Conservation (phyloP, 2,797 vertebrate species). For the Brachyrhaphis roseni region DNA sequence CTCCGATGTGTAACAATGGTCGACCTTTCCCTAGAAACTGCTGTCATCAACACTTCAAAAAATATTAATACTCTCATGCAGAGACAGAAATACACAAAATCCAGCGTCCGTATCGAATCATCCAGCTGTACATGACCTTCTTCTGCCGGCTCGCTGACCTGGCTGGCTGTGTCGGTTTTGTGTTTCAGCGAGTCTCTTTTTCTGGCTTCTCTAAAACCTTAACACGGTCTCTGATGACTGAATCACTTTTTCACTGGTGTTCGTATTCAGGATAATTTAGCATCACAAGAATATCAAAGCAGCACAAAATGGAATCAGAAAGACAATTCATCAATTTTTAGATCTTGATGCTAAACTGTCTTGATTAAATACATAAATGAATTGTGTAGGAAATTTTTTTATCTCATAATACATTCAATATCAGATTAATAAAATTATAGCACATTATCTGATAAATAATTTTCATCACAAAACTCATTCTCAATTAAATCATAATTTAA, state of each 20-base stretch:
- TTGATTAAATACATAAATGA: too few relatives aligned
- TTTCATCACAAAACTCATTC: too few relatives aligned
- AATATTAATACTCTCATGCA: conserved; percentile 32
- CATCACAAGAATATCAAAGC: conserved; percentile 15
- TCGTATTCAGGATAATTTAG: conserved; percentile 26
- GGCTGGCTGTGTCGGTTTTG: conserved; percentile 40
- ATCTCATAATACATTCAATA: too few relatives aligned
- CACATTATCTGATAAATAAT: too few relatives aligned
- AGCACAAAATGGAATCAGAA: conserved; percentile 2
- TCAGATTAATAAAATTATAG: too few relatives aligned
- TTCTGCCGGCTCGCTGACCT: conserved; percentile 38
- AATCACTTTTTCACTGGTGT: conserved; percentile 39
- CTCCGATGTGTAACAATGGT: conserved; percentile 31
- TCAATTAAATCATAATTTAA: too few relatives aligned
- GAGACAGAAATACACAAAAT: conserved; percentile 28
- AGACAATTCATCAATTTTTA: conserved; percentile 6
- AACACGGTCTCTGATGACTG: conserved; percentile 35
- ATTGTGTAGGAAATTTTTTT: too few relatives aligned
- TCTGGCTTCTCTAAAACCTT: conserved; percentile 25
- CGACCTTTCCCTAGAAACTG: conserved; percentile 32
- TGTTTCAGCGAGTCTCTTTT: conserved; percentile 31
- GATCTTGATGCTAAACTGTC: not conserved
- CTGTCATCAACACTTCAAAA: conserved; percentile 44
- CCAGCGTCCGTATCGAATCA: conserved; percentile 34
- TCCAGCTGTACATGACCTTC: conserved; percentile 53